phyloP scores from a whole-genome alignment of 2,113 vertebrate genomes.

The Paradoxurus hermaphroditus region DNA sequence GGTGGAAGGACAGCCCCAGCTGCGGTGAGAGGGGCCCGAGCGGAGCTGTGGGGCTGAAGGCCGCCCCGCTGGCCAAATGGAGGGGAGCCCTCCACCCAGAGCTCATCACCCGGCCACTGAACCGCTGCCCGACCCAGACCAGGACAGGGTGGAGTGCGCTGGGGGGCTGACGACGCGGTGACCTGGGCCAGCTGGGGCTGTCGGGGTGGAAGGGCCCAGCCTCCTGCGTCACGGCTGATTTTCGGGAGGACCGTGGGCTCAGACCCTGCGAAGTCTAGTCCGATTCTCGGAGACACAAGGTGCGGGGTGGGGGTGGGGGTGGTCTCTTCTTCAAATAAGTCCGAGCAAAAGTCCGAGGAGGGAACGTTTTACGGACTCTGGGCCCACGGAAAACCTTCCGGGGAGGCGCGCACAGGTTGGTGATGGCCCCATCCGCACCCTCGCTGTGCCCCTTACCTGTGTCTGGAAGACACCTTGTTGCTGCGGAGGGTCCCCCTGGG shows the following conservation, averaged over 20 bases:
- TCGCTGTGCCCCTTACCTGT: constrained; percentile 39
- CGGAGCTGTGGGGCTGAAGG: neutral
- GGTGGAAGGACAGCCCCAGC: neutral
- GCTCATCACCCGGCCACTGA: no score
- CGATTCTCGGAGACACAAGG: neutral
- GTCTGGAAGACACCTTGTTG: neutral
- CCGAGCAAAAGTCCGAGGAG: no score
- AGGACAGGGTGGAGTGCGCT: neutral
- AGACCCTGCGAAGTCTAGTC: neutral
- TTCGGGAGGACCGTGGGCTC: neutral
- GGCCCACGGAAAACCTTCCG: neutral
- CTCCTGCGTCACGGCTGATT: no score
- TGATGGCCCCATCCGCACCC: neutral
- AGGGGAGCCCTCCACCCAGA: no score
- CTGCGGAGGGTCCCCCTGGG: neutral
- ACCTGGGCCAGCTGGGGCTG: neutral
- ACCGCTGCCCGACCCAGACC: no score
- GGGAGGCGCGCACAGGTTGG: neutral
- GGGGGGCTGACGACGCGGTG: neutral
- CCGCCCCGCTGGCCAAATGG: no score
- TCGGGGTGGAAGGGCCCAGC: neutral
- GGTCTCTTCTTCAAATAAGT: neutral
- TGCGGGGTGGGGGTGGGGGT: neutral
- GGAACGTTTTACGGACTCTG: neutral
- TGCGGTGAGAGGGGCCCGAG: no score